Evolutionary conservation across 2,888 invertebrate species (phyloP), one percentile per base, ranked within the genome.

Genomic region (Spodoptera littoralis): DNA sequence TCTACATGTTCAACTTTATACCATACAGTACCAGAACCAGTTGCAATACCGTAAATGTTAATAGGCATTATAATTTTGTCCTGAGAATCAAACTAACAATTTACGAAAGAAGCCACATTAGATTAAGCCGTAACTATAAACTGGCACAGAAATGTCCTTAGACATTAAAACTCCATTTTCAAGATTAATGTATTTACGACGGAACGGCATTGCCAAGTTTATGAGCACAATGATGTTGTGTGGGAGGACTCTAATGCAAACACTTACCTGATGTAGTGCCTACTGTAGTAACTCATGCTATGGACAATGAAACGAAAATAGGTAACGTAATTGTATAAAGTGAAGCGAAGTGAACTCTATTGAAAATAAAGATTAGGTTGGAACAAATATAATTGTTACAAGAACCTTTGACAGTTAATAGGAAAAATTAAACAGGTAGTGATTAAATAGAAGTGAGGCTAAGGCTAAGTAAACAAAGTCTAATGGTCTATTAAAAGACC

Each of bases 191-290:
- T 84, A 81, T 84, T 81, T 86, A 85, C 82, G 79, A 76, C 82
- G 65, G 71, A 79, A 74, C 73, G 65, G 80, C 88, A 90, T 84
- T 90, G 90, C 88, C 90, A 90, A 90, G 90, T 90, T 90, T 90
- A 90, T 90, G 86, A 88, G 86, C 84, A 79, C 87, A 86, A 86
- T 72, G 81, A 83, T 81, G 82, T 58, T 50, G 82, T 68, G 89
- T 89, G 81, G 89, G 89, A 73, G 75, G 80, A 60, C 71, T 64
- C 63, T 79, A 74, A 77, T 75, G 66, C 60, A 68, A 77, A 72
- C 73, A 77, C 71, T 80, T 80, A 80, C 76, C 69, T 78, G 70
- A 71, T 84, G 76, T 75, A 77, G 69, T 73, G 36, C 36, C 36
- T 36, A 60, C 59, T 72, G 58, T 59, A 56, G 52, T 60, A 58